phyloP scores from a whole-genome alignment of 2,888 invertebrate genomes.

The Digitonthophagus gazella region DNA sequence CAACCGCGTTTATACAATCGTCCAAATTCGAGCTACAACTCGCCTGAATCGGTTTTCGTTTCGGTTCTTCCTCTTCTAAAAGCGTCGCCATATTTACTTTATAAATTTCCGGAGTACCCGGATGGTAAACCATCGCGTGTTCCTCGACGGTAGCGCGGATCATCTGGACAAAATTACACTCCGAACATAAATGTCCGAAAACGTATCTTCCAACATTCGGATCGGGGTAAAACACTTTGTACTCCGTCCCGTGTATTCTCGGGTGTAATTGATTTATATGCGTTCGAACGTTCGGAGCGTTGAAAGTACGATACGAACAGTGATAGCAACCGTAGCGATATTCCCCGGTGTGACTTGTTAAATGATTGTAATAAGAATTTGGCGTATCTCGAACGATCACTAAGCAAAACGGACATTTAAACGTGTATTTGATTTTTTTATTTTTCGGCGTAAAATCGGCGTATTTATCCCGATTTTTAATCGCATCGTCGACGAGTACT shows the following conservation, averaged over 20 bases:
- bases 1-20: conserved; percentile 23
- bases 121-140: conserved; percentile 62
- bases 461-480: conserved; percentile 35
- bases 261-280: conserved; percentile 39
- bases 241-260: conserved; percentile 37
- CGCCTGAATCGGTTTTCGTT: too few species aligned
- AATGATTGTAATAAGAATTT: conserved; percentile 67
- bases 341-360: conserved; percentile 77
- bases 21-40: conserved; percentile 15
- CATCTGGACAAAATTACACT: conserved; percentile 74
- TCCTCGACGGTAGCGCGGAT: conserved; percentile 57
- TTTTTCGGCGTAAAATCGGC: conserved; percentile 27
- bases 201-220: conserved; percentile 38
- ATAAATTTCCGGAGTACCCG: conserved; percentile 50
- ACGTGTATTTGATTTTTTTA: conserved; percentile 31
- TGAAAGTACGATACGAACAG: conserved; percentile 52
- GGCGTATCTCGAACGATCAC: conserved; percentile 31
- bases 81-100: conserved; percentile 45
- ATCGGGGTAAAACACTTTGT: conserved; percentile 30
- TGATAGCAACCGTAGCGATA: conserved; percentile 64
- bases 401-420: conserved; percentile 47
- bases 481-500: conserved; percentile 57
- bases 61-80: conserved; percentile 7
- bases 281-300: conserved; percentile 38
- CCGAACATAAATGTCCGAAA: conserved; percentile 65